phyloP scores from a whole-genome alignment of 2,113 vertebrate genomes.

The Stigmatopora nigra region DNA sequence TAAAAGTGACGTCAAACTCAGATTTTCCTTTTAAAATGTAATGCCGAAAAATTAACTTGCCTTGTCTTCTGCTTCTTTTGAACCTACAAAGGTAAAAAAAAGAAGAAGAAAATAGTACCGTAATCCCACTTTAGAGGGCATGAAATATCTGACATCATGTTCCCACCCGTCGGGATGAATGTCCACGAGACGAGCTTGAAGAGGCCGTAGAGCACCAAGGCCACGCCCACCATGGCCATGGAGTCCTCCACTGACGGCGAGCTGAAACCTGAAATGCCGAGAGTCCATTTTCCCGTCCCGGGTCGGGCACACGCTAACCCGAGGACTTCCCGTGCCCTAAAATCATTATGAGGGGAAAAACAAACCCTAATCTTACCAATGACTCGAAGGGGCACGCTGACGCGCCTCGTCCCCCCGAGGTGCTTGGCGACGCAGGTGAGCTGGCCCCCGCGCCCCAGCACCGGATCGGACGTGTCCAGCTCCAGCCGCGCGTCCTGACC shows the following conservation, averaged over 20 bases:
- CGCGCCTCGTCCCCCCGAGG: conserved; percentile 47
- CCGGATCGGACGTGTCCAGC: conserved; percentile 32
- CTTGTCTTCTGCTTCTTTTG: conserved; percentile 46
- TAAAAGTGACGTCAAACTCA: neutral
- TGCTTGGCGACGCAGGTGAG: conserved; percentile 72
- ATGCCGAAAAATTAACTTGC: conserved; percentile 19
- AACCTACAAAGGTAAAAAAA: conserved; percentile 33
- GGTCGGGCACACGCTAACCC: too few relatives aligned
- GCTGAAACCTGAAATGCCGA: conserved; percentile 53
- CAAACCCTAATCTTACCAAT: conserved; percentile 53
- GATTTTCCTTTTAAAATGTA: neutral
- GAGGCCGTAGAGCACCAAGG: conserved; percentile 67
- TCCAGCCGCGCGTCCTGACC: conserved; percentile 66
- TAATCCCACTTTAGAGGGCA: neutral
- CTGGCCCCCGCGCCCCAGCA: conserved; percentile 64
- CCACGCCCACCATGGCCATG: conserved; percentile 73
- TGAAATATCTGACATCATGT: neutral
- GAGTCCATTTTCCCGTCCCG: neutral
- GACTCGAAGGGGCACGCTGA: conserved; percentile 50
- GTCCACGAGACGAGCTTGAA: conserved; percentile 68
- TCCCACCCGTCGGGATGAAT: conserved; percentile 55
- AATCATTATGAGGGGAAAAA: neutral
- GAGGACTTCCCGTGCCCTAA: too few relatives aligned
- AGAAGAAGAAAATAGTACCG: neutral
- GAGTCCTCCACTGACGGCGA: conserved; percentile 70